Evolutionary conservation across 2,113 vertebrate genomes (phyloP).

Genomic region (Suricata suricatta): DNA sequence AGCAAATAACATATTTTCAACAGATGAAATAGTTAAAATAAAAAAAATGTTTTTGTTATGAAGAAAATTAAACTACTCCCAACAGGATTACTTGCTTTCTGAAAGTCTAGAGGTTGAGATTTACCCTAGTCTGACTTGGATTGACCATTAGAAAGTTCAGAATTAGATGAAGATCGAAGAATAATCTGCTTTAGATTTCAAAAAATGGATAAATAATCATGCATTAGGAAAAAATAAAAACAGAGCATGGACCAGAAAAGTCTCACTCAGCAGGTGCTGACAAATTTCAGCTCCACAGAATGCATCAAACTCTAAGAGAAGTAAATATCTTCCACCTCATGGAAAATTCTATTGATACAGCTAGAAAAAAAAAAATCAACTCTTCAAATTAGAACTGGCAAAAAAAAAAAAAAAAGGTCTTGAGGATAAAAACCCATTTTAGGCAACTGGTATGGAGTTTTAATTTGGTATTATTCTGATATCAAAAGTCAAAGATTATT

Average conservation of each 20-base stretch:
- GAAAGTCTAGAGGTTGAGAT: not conserved
- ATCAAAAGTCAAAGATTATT: not conserved
- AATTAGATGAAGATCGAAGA: constrained; percentile 1
- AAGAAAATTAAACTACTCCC: not conserved
- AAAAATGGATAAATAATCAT: constrained; percentile 17
- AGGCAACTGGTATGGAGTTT: not conserved
- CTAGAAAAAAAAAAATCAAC: not conserved
- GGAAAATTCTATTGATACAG: not conserved
- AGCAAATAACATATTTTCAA: not conserved
- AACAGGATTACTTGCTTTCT: not conserved
- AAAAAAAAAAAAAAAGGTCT: not conserved
- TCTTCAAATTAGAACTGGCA: not conserved
- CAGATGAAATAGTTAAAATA: not conserved
- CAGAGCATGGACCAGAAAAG: constrained; percentile 4
- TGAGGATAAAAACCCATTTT: not conserved
- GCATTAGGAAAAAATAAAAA: not conserved
- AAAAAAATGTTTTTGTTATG: not conserved
- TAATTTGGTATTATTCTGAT: not conserved
- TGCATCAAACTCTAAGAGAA: not conserved
- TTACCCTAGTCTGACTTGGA: not conserved
- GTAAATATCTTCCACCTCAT: not conserved
- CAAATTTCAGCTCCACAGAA: not conserved
- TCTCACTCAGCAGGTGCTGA: not conserved
- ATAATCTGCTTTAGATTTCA: not conserved
- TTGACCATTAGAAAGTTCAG: not conserved